Evolutionary conservation across 2,113 vertebrate species (phyloP).

Genomic region (Regulus satrapa): DNA sequence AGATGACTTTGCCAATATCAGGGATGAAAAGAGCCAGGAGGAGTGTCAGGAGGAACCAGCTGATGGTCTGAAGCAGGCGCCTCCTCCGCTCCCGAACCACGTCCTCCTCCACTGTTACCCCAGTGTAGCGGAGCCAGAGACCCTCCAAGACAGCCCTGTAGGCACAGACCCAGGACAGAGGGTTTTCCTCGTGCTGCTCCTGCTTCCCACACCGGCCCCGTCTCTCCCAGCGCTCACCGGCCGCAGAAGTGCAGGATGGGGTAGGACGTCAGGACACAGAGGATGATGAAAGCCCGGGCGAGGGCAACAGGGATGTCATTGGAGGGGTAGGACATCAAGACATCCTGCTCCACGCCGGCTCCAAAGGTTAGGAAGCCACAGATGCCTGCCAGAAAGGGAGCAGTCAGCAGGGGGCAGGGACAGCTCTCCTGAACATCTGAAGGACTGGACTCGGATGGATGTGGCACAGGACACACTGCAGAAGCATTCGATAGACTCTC

Average conservation of each 20-base stretch:
- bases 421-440: not conserved
- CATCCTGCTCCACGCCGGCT: conserved; percentile 83
- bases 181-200: rapidly evolving
- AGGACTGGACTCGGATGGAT: not conserved
- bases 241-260: conserved; percentile 97
- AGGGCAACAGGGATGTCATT: conserved; percentile 89
- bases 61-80: conserved; percentile 83
- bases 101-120: conserved; percentile 86
- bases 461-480: not conserved
- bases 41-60: conserved; percentile 90
- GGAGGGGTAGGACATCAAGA: conserved; percentile 93
- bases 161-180: not conserved
- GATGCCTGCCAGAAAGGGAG: conserved; percentile 74
- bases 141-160: conserved; percentile 91
- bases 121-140: conserved; percentile 90
- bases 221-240: conserved; percentile 68
- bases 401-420: not conserved
- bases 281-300: conserved; percentile 89
- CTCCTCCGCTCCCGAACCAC: conserved; percentile 83
- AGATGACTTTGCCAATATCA: conserved; percentile 94
- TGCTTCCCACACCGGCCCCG: not conserved
- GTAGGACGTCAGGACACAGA: conserved; percentile 93
- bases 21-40: conserved; percentile 94
- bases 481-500: not conserved
- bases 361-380: conserved; percentile 96